These are phyloP conservation scores for Buathra laborator DNA, from an alignment of 2,888 invertebrate species.

Conservation along the genomic window DNA sequence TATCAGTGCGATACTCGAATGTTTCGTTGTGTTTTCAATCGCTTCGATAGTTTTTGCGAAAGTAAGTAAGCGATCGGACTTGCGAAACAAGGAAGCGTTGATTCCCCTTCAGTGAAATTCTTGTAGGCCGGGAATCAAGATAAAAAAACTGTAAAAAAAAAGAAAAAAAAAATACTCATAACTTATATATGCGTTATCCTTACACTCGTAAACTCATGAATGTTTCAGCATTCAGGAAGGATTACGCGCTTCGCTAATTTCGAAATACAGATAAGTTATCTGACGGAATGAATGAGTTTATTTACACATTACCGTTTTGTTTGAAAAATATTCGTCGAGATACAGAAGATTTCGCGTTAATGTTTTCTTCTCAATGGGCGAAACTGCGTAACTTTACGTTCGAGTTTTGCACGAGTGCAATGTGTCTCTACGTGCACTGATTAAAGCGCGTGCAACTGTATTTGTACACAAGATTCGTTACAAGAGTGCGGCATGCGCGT, in stretches of 20 bases:
- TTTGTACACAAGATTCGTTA: neutral
- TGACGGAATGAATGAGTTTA: neutral
- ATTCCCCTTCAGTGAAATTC: conserved; percentile 30
- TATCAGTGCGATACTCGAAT: neutral
- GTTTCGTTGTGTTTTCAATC: conserved; percentile 18
- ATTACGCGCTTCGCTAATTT: conserved; percentile 6
- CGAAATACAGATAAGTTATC: neutral
- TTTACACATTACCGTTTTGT: neutral
- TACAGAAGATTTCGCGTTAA: too few relatives aligned
- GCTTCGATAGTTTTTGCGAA: conserved; percentile 48
- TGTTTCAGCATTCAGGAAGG: conserved; percentile 1
- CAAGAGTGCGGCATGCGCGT: neutral
- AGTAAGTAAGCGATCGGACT: conserved; percentile 16
- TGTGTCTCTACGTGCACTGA: neutral
- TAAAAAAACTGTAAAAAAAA: neutral
- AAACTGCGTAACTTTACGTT: too few relatives aligned
- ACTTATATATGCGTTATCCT: neutral
- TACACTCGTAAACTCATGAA: neutral
- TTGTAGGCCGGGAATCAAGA: neutral
- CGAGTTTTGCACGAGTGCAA: too few relatives aligned
- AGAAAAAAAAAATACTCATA: neutral
- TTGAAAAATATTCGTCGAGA: neutral
- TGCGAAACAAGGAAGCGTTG: conserved; percentile 49
- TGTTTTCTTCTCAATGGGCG: too few relatives aligned
- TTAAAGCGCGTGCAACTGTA: neutral